Evolutionary conservation across 2,888 invertebrate genomes (phyloP).

Genomic region (Acrobasis suavella): DNA sequence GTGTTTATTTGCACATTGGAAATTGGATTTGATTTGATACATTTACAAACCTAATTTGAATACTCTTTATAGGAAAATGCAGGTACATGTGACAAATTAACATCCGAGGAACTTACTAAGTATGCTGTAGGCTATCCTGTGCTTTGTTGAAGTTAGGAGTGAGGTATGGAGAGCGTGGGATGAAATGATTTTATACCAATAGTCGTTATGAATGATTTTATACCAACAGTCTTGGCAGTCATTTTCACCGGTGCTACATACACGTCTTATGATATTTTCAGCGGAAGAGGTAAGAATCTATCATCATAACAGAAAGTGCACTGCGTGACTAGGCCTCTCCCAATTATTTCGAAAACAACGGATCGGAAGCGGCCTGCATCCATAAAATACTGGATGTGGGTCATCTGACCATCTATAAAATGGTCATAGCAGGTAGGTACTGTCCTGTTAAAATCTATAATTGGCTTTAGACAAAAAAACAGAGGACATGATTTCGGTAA

Average conservation of each 20-base stretch:
- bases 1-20: background rate
- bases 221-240: constrained; percentile 77
- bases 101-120: constrained; percentile 77
- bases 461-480: constrained; percentile 51
- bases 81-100: constrained; percentile 74
- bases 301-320: too few relatives aligned
- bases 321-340: too few relatives aligned
- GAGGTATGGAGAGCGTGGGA: constrained; percentile 78
- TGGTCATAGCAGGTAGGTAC: constrained; percentile 47
- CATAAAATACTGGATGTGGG: too few relatives aligned
- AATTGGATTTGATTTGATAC: constrained; percentile 2
- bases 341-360: constrained; percentile 66
- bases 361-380: too few relatives aligned
- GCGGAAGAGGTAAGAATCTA: constrained; percentile 49
- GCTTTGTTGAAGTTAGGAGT: constrained; percentile 75
- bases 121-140: constrained; percentile 77
- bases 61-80: constrained; percentile 70
- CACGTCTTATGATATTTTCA: constrained; percentile 53
- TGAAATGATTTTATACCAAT: too few relatives aligned
- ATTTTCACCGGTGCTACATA: constrained; percentile 67
- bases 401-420: too few relatives aligned
- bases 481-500: constrained; percentile 41
- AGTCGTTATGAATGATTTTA: constrained; percentile 55
- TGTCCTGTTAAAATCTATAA: constrained; percentile 48
- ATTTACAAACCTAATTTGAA: too few relatives aligned